These are phyloP conservation scores for Cyprinodon diabolis DNA, from an alignment of 2,797 vertebrate species.

Conservation along the genomic window DNA sequence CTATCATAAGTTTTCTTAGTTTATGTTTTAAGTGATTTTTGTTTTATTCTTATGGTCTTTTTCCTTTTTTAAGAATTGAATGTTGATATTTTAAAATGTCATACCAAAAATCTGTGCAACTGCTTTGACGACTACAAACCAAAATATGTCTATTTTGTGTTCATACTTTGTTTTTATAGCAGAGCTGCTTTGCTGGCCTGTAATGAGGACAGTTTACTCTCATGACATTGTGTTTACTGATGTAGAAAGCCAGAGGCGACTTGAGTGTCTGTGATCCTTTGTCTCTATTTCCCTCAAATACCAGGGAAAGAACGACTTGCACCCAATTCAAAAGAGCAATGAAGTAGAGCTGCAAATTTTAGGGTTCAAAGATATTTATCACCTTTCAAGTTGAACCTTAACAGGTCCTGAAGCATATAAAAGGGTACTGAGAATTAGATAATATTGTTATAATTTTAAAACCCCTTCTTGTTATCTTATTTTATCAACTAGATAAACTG, in stretches of 20 bases:
- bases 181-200: slow-evolving; percentile 14
- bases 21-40: slow-evolving; percentile 30
- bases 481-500: slow-evolving; percentile 15
- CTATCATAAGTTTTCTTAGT: slow-evolving; percentile 1
- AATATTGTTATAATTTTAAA: slow-evolving; percentile 40
- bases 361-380: slow-evolving; percentile 37
- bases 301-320: slow-evolving; percentile 22
- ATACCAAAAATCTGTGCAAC: slow-evolving; percentile 56
- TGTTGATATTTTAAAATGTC: slow-evolving; percentile 59
- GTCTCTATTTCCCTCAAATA: slow-evolving; percentile 18
- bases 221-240: slow-evolving; percentile 34
- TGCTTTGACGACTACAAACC: slow-evolving; percentile 56
- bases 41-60: slow-evolving; percentile 26
- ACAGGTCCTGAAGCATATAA: slow-evolving; percentile 15
- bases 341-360: slow-evolving; percentile 26
- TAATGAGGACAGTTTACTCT: slow-evolving; percentile 1
- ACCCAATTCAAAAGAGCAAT: slow-evolving; percentile 19
- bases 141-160: slow-evolving; percentile 54
- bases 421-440: slow-evolving; percentile 46
- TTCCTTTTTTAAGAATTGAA: slow-evolving; percentile 60
- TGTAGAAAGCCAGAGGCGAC: slow-evolving; percentile 20
- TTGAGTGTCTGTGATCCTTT: slow-evolving; percentile 19
- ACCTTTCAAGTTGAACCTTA: slow-evolving; percentile 61
- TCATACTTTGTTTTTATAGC: slow-evolving; percentile 31
- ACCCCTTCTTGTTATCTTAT: neutral